Conservation (phyloP, 2,888 invertebrate species). For the Mythimna pallens region DNA sequence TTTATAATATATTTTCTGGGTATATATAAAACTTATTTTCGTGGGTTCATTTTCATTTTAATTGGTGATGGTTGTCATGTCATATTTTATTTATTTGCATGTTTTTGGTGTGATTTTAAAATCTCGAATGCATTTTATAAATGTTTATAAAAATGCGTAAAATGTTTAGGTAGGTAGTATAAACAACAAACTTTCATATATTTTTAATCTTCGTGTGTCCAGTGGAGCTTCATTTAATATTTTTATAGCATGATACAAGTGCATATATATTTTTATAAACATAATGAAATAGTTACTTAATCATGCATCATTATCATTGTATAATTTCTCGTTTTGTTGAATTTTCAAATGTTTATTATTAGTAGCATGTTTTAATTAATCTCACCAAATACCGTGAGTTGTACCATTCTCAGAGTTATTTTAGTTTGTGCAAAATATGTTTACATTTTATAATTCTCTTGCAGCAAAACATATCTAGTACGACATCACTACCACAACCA, state of each 20-base stretch:
- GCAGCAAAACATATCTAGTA: constrained; percentile 91
- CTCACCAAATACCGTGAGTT: constrained; percentile 61
- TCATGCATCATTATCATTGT: constrained; percentile 11
- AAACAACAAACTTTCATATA: background rate
- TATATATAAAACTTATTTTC: background rate
- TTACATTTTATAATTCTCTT: constrained; percentile 57
- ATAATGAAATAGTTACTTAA: constrained; percentile 1
- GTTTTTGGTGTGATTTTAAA: constrained; percentile 29
- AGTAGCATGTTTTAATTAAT: constrained; percentile 57
- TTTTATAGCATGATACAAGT: constrained; percentile 35
- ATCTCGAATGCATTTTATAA: background rate
- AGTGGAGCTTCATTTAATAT: constrained; percentile 5
- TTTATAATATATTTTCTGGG: background rate
- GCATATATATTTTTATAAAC: background rate
- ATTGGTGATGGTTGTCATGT: constrained; percentile 48
- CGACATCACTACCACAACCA: constrained; percentile 85
- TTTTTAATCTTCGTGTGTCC: constrained; percentile 1
- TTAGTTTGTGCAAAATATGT: background rate
- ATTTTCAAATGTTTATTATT: constrained; percentile 18
- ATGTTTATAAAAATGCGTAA: background rate
- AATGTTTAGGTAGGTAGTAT: background rate
- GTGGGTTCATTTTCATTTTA: constrained; percentile 23
- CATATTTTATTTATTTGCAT: constrained; percentile 54
- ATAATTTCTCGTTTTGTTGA: constrained; percentile 15
- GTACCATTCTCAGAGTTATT: constrained; percentile 5